Evolutionary conservation across 1,140 invertebrate genomes (phyloP), one percentile per base, ranked within the genome.

Genomic region (Whitmania pigra): DNA sequence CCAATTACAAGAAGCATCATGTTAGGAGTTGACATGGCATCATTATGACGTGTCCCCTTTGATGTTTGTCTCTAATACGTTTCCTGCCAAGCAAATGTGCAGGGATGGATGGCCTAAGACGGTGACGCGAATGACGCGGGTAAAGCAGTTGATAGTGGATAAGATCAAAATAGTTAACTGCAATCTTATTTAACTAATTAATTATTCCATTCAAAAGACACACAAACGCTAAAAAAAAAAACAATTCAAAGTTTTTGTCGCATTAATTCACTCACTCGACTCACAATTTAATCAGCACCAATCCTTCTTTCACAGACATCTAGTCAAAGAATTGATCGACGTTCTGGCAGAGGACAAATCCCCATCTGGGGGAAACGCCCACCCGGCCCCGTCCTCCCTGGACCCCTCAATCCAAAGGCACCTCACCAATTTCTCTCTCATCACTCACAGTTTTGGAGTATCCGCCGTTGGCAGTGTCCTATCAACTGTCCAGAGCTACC

Each of bases 351-450:
- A 63, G 20, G 57, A 63, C 57, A 2, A 25, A 13, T 17, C 57
- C 22, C 57, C 57, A 63, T 25, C 29, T 20, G 57, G 20, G 29
- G 29, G 29, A 49, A 49, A 49, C 43, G 43, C 43, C 29, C 29
- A 25, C 57, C 57, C 22, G 18, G 57, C 11, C 57, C 57, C 27
- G 20, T 18, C 22, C 27, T 22, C n/a, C 25, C 67, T 68, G n/a
- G 67, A 68, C 15, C 25, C 67, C 20, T 29, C n/a, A 11, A 68
- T 68, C n/a, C 67, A 68, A 43, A 29, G 36, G 13, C 36, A 68
- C 36, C 67, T 68, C 22, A 68, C 67, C n/a, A 29, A 68, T 36
- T 68, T 68, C 67, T 31, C 67, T 9, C 36, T 68, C 25, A 68
- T 68, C 27, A 68, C 67, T 11, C 67, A 68, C 36, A 68, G 27